Conservation (phyloP, 2,113 vertebrate species). For the Guaruba guarouba region DNA sequence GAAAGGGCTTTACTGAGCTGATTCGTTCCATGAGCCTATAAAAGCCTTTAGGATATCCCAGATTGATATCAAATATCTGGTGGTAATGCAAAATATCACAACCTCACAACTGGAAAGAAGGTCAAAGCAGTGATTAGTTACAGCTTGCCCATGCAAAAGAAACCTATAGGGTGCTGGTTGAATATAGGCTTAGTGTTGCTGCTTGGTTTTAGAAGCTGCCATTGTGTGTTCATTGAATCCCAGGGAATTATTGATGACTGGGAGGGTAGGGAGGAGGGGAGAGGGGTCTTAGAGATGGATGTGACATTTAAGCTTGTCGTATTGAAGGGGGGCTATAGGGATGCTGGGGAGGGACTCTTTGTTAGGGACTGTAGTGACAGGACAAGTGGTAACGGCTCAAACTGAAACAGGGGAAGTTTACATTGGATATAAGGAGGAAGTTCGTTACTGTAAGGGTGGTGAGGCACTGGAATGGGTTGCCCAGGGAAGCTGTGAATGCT, state of each 20-base stretch:
- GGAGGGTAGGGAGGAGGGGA: neutral
- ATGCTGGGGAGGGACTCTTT: too few species aligned
- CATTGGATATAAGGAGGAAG: too few species aligned
- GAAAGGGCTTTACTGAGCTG: neutral
- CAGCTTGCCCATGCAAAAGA: fast-evolving
- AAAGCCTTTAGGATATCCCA: neutral
- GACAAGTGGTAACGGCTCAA: too few species aligned
- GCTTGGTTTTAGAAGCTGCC: neutral
- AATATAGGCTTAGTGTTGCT: neutral
- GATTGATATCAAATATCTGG: neutral
- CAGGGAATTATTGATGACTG: fast-evolving
- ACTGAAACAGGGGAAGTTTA: too few species aligned
- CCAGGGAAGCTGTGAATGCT: too few species aligned
- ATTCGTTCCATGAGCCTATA: fast-evolving
- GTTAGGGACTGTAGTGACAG: too few species aligned
- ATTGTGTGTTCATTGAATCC: fast-evolving
- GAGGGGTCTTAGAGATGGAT: fast-evolving
- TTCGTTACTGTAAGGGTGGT: too few species aligned
- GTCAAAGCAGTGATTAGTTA: neutral
- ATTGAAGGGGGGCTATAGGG: too few species aligned
- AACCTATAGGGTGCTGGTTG: neutral
- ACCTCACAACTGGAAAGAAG: neutral
- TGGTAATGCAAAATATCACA: neutral
- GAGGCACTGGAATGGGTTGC: too few species aligned
- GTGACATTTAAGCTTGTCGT: neutral